Percentiles rank a stretch among this genome's conserved stretches.
Conservation (phyloP, 2,113 vertebrate species). For the Typhlomys cinereus region DNA sequence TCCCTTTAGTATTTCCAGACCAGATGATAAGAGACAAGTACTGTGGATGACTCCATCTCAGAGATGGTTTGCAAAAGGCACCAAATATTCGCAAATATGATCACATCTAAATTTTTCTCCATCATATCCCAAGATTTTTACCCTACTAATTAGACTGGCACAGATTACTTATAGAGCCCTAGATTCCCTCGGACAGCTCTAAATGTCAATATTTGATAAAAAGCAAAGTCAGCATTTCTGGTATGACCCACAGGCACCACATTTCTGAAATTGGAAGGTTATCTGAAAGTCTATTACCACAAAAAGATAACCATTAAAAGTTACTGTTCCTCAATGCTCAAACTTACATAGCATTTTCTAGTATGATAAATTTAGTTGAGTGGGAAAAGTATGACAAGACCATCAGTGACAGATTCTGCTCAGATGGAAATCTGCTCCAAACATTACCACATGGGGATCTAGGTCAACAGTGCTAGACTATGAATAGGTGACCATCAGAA, state of each 20-base stretch:
- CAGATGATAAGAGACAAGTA: background rate
- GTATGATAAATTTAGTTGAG: background rate
- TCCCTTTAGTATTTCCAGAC: background rate
- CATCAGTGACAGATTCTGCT: no score
- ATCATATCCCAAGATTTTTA: background rate
- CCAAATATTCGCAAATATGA: background rate
- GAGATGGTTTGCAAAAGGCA: background rate
- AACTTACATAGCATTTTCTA: background rate
- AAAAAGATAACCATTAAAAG: slow-evolving; percentile 47
- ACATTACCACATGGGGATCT: no score
- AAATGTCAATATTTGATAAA: slow-evolving; percentile 20
- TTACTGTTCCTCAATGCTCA: background rate
- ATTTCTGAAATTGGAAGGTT: slow-evolving; percentile 11
- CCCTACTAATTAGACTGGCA: background rate
- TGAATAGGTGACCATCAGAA: background rate
- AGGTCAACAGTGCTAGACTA: no score
- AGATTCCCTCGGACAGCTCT: slow-evolving; percentile 27
- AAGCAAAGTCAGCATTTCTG: slow-evolving; percentile 9
- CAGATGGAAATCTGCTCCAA: no score
- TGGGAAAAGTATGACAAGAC: background rate
- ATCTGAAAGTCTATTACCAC: background rate
- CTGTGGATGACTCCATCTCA: background rate
- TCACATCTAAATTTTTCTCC: background rate
- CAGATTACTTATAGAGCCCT: slow-evolving; percentile 41
- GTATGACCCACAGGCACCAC: slow-evolving; percentile 23